Base-by-base conservation (phyloP, 2,888 invertebrate species). In the Scaptomyza cyrtandrae region DNA sequence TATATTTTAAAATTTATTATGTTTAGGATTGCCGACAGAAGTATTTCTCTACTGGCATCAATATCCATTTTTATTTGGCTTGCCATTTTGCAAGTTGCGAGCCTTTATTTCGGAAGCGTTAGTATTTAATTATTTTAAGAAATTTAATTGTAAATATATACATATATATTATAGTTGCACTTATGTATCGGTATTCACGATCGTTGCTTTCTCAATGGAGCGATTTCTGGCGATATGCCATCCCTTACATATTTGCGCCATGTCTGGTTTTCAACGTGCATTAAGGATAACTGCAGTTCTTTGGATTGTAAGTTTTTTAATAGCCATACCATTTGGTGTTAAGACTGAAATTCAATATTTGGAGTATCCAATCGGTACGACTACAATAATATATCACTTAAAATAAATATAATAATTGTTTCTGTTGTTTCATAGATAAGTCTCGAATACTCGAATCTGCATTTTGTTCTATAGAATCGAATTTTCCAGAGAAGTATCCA, bases 181-280 rank as follows among this genome's bases (percentile, higher is more conserved):
- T 0, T 97, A 98, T 92, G 97, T 97, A 1, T 98, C 98, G 0
- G 97, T 98, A 52, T 93, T 98, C 89, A 98, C 98, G 27, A 98
- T 98, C 80, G 97, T 97, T 46, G 97, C 97, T 3, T 98, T 98
- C 92, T 97, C 98, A 0, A 95, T 96, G 92, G 98, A 98, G 93
- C 94, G 98, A 45, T 97, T 97, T 93, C 93, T 98, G 76, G 98
- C 98, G 35, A 98, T 98, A 88, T 98, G 98, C 90, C 96, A 97
- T 90, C 98, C 98, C 0, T 93, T 98, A 43, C 95, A 95, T 89
- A 93, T 96, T 68, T 96, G 97, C 92, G 95, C 95, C 39, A 96
- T 97, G 94, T 96, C 96, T 0, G 96, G 96, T 1, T 94, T 97
- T 33, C 94, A 96, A 52, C 93, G 98, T n/a, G 97, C 97, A 1